Conservation (phyloP, 2,888 invertebrate species). For the Mantis religiosa region DNA sequence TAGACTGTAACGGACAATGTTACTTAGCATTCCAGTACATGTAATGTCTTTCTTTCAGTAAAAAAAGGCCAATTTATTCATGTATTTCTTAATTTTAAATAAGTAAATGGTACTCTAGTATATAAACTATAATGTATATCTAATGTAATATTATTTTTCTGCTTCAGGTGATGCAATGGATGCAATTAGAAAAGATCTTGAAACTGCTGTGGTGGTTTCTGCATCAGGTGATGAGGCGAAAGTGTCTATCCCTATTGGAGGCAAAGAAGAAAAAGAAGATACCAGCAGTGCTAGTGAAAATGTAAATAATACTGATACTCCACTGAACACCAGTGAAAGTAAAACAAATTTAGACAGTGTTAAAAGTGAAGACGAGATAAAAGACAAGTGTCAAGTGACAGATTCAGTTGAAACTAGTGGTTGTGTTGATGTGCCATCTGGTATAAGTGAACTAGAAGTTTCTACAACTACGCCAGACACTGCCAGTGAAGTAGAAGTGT, state of each 20-base stretch:
- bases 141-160: background rate
- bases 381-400: background rate
- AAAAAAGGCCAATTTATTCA: too few species aligned
- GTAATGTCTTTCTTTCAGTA: too few species aligned
- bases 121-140: too few species aligned
- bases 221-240: conserved; percentile 54
- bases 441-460: conserved; percentile 23
- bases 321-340: background rate
- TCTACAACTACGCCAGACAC: conserved; percentile 17
- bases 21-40: too few species aligned
- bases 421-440: background rate
- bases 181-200: conserved; percentile 57
- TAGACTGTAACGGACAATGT: too few species aligned
- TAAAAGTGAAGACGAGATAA: background rate
- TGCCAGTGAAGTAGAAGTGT: conserved; percentile 27
- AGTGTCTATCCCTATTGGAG: conserved; percentile 38
- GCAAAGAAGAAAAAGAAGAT: background rate
- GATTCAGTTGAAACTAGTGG: conserved; percentile 22
- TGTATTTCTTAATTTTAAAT: too few species aligned
- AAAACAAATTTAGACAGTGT: background rate
- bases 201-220: conserved; percentile 58
- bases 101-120: too few species aligned
- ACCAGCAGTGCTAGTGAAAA: background rate
- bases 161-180: conserved; percentile 48
- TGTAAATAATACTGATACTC: background rate